Evolutionary conservation across 2,888 invertebrate species (phyloP).

Genomic region (Eristalis arbustorum): DNA sequence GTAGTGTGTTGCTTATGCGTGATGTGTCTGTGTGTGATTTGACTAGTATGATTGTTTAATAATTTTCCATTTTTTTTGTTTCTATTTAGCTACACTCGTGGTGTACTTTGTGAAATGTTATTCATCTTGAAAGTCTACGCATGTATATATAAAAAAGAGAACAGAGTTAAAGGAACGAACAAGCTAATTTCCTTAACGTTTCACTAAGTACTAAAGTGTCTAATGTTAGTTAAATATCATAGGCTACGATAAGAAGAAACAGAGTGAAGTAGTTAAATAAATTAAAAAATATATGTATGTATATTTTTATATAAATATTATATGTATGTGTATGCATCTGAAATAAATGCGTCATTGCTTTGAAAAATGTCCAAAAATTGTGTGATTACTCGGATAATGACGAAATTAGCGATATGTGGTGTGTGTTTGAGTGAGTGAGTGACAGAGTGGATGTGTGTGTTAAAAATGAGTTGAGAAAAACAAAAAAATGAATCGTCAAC

Average conservation of each 20-base stretch:
- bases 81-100: neutral
- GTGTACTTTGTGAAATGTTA: constrained; percentile 59
- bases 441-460: neutral
- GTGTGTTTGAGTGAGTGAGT: neutral
- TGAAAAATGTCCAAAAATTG: constrained; percentile 51
- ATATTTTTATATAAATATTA: constrained; percentile 15
- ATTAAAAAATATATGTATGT: constrained; percentile 16
- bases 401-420: neutral
- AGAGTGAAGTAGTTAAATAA: constrained; percentile 25
- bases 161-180: neutral
- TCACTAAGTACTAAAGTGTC: constrained; percentile 49
- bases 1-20: constrained; percentile 4
- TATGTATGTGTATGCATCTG: constrained; percentile 57
- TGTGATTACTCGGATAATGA: constrained; percentile 36
- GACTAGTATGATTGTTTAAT: constrained; percentile 51
- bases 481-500: neutral
- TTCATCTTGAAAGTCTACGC: constrained; percentile 5
- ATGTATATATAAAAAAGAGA: neutral
- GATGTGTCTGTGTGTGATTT: constrained; percentile 11
- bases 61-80: constrained; percentile 24
- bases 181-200: constrained; percentile 10
- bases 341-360: constrained; percentile 63
- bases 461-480: neutral
- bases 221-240: constrained; percentile 33
- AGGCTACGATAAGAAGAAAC: constrained; percentile 10